Base-by-base conservation (phyloP, 2,797 vertebrate genomes). In the Podargus strigoides region DNA sequence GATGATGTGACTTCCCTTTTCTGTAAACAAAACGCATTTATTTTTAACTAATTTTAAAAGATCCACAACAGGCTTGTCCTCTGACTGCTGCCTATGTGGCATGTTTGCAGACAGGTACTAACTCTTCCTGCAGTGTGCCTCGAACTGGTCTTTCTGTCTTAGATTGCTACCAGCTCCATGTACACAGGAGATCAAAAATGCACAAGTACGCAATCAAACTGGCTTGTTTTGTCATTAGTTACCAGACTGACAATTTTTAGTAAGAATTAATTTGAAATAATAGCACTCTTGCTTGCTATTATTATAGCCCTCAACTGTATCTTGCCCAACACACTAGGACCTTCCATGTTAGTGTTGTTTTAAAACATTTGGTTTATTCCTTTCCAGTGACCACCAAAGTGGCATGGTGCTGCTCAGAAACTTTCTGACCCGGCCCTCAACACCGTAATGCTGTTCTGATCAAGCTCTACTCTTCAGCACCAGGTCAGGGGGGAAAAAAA, bases 331-430 rank as follows among this genome's bases (percentile, higher is more conserved):
- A 44, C 22, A n/a, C 19, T 19, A 21, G 21, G 27, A 66, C 56
- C 69, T 78, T 69, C 34, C 16, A 23, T 12, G 12, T 42, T 32
- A 10, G 52, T 56, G 11, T 3, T 39, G 4, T 70, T 58, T 59
- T 77, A 30, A 79, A 73, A 66, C 6, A 1, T 21, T 15, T 74
- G 34, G 14, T 74, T 73, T 92, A 12, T 81, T 95, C 68, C 70
- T 92, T 96, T 97, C 56, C 82, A 98, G 98, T 56, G 82, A 97
- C 17, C 79, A 78, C 55, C 97, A 98, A 81, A 58, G 14, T 85
- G 98, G 97, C 68, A 97, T 98, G 98, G 97, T 98, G 87, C 95
- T 97, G 85, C 97, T 98, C 36, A 96, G 97, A 94, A 96, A 98
- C 92, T 98, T 98, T 67, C 81, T 92, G 68, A 91, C 89, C 59